These are phyloP conservation scores for Teleogryllus occipitalis DNA, from an alignment of 1,140 invertebrate species.

Conservation along the genomic window DNA sequence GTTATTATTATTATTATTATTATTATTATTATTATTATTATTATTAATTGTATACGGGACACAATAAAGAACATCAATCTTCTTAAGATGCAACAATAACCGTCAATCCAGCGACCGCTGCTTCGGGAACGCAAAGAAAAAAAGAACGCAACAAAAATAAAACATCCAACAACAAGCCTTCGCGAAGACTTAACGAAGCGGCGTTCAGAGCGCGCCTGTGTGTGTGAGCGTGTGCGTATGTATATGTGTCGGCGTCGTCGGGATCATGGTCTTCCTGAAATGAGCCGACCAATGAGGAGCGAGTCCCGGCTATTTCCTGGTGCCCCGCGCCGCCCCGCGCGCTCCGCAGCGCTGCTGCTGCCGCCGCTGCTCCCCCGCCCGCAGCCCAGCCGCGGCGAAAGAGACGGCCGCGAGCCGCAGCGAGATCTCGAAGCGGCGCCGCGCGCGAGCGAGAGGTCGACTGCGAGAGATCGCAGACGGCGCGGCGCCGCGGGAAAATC, in stretches of 20 bases:
- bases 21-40: no score
- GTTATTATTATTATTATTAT: no score
- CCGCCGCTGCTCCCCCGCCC: no score
- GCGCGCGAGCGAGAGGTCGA: background rate
- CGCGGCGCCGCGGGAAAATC: background rate
- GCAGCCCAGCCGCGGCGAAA: background rate
- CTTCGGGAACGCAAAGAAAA: no score
- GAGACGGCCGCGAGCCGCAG: background rate
- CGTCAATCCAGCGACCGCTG: no score
- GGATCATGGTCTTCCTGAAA: background rate
- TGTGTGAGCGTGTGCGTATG: background rate
- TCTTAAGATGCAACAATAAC: no score
- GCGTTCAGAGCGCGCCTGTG: background rate
- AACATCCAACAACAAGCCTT: no score
- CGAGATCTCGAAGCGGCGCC: background rate
- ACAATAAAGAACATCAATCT: no score
- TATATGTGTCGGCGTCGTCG: background rate
- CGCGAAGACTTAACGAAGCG: no score
- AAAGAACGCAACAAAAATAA: no score
- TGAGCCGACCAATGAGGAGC: background rate
- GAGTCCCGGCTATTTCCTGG: background rate
- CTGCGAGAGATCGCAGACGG: background rate
- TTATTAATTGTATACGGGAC: no score
- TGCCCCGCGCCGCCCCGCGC: background rate
- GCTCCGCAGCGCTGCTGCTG: background rate